Percentiles rank a stretch among this genome's conserved stretches.
phyloP scores from a whole-genome alignment of 2,797 vertebrate genomes.

The Alectoris magna region DNA sequence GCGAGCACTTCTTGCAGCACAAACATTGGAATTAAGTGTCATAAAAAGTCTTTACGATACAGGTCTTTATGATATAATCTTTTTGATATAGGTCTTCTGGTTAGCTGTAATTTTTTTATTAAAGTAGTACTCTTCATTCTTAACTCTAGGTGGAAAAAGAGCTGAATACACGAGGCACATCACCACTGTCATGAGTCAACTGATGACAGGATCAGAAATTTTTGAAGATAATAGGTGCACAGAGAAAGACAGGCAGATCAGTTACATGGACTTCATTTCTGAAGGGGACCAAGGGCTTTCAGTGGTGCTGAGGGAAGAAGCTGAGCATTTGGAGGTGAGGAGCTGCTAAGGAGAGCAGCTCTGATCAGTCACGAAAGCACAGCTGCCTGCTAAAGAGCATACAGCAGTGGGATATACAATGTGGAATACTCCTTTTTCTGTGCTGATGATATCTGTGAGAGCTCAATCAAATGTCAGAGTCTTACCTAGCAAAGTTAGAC shows the following conservation, averaged over 20 bases:
- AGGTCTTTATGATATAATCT: not conserved
- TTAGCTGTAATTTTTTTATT: not conserved
- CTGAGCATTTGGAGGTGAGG: not conserved
- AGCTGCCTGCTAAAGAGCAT: not conserved
- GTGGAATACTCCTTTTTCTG: not conserved
- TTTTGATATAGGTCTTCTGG: not conserved
- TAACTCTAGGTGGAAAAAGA: not conserved
- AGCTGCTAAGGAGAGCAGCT: not conserved
- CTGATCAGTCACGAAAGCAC: not conserved
- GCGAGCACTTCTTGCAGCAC: not conserved
- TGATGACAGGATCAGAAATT: not conserved
- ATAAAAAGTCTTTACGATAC: not conserved
- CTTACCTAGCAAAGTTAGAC: not conserved
- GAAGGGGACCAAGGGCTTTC: not conserved
- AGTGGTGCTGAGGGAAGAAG: not conserved
- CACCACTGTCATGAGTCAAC: not conserved
- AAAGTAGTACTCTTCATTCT: not conserved
- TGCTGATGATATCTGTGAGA: not conserved
- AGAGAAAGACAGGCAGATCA: not conserved
- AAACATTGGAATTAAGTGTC: not conserved
- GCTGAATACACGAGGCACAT: not conserved
- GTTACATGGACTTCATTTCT: not conserved
- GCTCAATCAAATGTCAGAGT: not conserved
- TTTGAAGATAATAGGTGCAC: not conserved
- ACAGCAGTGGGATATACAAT: not conserved